These are phyloP conservation scores for Neostethus bicornis DNA, from an alignment of 2,797 vertebrate species.

Conservation along the genomic window DNA sequence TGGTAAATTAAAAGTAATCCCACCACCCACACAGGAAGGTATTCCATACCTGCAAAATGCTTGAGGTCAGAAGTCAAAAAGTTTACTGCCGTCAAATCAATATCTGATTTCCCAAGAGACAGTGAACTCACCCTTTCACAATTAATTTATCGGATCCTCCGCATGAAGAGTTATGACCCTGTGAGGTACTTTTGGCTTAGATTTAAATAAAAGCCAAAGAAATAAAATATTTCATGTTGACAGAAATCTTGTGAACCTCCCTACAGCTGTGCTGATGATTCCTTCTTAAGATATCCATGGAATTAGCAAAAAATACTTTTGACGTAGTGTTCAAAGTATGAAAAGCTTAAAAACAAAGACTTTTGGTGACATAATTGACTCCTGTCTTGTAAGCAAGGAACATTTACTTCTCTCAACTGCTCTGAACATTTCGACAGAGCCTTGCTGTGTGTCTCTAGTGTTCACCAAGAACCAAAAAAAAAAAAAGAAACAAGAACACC, in stretches of 20 bases:
- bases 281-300: constrained; percentile 4
- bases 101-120: constrained; percentile 47
- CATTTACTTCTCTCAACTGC: constrained; percentile 30
- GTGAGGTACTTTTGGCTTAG: constrained; percentile 7
- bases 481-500: constrained; percentile 67
- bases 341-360: not conserved
- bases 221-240: constrained; percentile 7
- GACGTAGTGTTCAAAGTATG: constrained; percentile 20
- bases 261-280: constrained; percentile 3
- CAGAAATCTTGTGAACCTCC: not conserved
- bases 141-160: constrained; percentile 28
- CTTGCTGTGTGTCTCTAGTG: constrained; percentile 36
- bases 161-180: constrained; percentile 26
- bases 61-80: constrained; percentile 51
- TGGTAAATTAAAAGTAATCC: constrained; percentile 39
- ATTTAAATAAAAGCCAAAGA: constrained; percentile 12
- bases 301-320: not conserved
- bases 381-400: constrained; percentile 25
- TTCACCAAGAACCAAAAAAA: constrained; percentile 52
- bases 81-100: constrained; percentile 44
- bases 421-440: constrained; percentile 38
- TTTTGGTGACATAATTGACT: constrained; percentile 14
- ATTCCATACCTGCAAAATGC: constrained; percentile 36
- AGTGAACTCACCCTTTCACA: constrained; percentile 43
- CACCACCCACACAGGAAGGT: constrained; percentile 16